A percentile compares a stretch with the other conserved stretches of the same genome.
Conservation (phyloP, 2,888 invertebrate species). For the Thyatira batis region DNA sequence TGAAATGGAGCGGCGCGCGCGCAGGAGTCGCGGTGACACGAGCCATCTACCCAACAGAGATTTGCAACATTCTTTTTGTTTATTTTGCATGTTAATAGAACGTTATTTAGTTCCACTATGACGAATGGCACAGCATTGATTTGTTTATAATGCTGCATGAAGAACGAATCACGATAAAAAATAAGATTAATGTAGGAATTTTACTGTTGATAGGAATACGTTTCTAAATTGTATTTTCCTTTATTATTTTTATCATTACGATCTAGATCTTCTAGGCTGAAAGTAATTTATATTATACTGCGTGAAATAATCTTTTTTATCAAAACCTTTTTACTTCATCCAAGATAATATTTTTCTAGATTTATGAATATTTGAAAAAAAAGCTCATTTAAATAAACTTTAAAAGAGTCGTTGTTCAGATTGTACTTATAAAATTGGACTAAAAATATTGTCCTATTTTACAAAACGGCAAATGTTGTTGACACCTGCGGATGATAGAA, state of each 20-base stretch:
- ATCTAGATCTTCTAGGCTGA: no score
- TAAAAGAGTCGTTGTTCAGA: no score
- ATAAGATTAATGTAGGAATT: slow-evolving; percentile 7
- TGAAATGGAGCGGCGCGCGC: slow-evolving; percentile 63
- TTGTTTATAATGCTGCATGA: slow-evolving; percentile 17
- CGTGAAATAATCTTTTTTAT: no score
- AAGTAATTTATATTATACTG: no score
- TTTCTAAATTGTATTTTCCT: not conserved
- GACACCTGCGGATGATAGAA: slow-evolving; percentile 39
- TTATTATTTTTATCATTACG: no score
- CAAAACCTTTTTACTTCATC: no score
- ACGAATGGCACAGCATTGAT: slow-evolving; percentile 26
- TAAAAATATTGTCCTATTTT: no score
- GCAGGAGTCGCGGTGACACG: slow-evolving; percentile 62
- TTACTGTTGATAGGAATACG: not conserved
- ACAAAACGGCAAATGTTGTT: no score
- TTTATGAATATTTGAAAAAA: no score
- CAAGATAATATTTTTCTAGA: no score
- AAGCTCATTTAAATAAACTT: no score
- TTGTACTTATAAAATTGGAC: no score
- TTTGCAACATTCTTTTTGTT: slow-evolving; percentile 49
- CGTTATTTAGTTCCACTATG: slow-evolving; percentile 24
- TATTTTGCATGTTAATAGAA: slow-evolving; percentile 22
- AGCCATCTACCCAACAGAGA: slow-evolving; percentile 50
- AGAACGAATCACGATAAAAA: slow-evolving; percentile 5